Percentiles rank a stretch among this genome's conserved stretches.
These are phyloP conservation scores for Chaetodon trifasciatus DNA, from an alignment of 2,797 vertebrate species.

Conservation along the genomic window DNA sequence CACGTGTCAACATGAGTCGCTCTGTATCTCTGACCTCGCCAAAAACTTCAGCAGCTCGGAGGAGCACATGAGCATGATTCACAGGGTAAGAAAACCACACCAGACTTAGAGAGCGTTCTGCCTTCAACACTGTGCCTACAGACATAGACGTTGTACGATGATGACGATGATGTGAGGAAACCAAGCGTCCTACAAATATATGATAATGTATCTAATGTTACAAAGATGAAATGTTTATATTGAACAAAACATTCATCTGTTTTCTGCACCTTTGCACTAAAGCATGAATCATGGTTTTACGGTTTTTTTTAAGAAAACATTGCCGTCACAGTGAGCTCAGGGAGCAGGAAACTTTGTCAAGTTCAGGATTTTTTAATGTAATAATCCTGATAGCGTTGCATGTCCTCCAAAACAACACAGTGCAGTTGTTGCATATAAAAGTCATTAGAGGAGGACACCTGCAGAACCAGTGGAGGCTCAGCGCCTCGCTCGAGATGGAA, in stretches of 20 bases:
- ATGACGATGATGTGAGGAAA: not conserved
- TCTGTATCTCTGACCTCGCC: slow-evolving; percentile 92
- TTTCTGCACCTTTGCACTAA: not conserved
- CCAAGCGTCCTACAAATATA: not conserved
- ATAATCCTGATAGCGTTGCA: no score
- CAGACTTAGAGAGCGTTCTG: not conserved
- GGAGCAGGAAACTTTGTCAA: not conserved
- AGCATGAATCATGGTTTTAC: not conserved
- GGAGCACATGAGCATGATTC: slow-evolving; percentile 90
- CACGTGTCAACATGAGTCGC: slow-evolving; percentile 90
- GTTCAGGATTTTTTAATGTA: not conserved
- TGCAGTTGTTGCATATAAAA: not conserved
- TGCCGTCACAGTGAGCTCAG: not conserved
- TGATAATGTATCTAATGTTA: not conserved
- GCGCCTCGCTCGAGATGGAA: not conserved
- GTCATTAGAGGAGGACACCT: not conserved
- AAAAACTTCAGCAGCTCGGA: slow-evolving; percentile 93
- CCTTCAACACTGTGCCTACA: not conserved
- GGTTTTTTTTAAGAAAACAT: not conserved
- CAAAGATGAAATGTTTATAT: not conserved
- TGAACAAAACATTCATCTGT: slow-evolving; percentile 5
- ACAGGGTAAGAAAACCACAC: slow-evolving; percentile 81
- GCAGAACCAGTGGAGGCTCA: not conserved
- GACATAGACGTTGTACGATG: not conserved
- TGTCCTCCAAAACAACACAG: not conserved